phyloP scores from a whole-genome alignment of 2,113 vertebrate species.

The Oreotrochilus melanogaster region DNA sequence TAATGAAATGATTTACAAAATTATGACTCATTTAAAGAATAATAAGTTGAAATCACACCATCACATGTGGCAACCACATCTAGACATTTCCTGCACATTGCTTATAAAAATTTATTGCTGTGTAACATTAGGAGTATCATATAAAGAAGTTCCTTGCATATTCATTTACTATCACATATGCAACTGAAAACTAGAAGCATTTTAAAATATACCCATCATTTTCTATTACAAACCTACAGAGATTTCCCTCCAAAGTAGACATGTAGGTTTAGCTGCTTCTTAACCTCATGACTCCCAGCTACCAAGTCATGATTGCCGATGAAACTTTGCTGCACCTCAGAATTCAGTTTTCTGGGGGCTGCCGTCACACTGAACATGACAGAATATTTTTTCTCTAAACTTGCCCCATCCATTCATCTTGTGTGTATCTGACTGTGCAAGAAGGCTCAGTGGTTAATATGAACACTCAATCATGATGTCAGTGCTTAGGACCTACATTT shows the following conservation, averaged over 20 bases:
- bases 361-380: neutral
- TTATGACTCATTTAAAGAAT: neutral
- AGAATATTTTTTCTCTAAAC: neutral
- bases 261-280: neutral
- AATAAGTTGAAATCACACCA: neutral
- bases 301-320: neutral
- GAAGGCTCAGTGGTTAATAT: neutral
- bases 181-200: neutral
- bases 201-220: neutral
- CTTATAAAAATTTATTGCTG: neutral
- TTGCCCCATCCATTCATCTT: neutral
- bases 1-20: conserved; percentile 3
- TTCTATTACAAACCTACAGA: neutral
- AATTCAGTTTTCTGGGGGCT: rapidly evolving
- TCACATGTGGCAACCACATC: neutral
- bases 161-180: neutral
- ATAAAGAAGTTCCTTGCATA: neutral
- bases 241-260: neutral
- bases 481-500: neutral
- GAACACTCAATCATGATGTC: neutral
- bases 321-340: neutral
- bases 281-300: neutral
- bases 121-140: neutral
- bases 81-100: neutral
- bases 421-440: neutral